Conservation (phyloP, 2,888 invertebrate species). For the Leptinotarsa rubiginosa region DNA sequence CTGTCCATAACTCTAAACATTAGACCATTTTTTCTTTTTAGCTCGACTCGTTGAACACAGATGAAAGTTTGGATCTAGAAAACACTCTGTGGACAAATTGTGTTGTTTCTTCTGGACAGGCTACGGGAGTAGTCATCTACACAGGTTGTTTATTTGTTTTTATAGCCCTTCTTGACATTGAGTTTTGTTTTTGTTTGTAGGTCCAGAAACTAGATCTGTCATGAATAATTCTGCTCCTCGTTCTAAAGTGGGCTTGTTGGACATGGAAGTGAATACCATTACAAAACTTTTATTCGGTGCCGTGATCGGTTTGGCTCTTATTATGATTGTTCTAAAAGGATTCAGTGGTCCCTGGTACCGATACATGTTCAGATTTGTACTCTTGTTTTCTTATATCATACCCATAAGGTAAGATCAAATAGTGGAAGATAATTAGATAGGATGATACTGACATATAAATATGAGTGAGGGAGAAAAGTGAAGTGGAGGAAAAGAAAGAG, state of each 20-base stretch:
- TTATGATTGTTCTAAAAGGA: constrained; percentile 97
- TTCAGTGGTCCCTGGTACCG: constrained; percentile 96
- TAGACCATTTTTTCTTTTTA: constrained; percentile 52
- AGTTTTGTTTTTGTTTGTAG: constrained; percentile 62
- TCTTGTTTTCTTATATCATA: constrained; percentile 98
- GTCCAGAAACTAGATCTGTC: constrained; percentile 94
- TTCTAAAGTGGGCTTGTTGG: constrained; percentile 95
- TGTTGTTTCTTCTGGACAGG: constrained; percentile 96
- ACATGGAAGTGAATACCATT: constrained; percentile 95
- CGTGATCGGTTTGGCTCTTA: constrained; percentile 88
- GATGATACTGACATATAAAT: no score
- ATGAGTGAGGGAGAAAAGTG: no score
- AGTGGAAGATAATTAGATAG: no score
- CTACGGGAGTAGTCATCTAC: constrained; percentile 95
- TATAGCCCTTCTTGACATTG: neutral
- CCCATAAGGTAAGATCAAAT: constrained; percentile 82
- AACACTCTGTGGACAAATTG: constrained; percentile 99
- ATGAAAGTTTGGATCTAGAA: constrained; percentile 91
- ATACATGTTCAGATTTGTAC: constrained; percentile 95
- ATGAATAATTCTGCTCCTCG: constrained; percentile 98
- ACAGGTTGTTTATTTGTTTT: constrained; percentile 70
- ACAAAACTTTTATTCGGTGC: constrained; percentile 95
- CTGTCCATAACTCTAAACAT: no score
- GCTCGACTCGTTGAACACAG: constrained; percentile 73
- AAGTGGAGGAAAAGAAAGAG: no score